phyloP scores from a whole-genome alignment of 1,140 invertebrate species.

The Atta colombica region DNA sequence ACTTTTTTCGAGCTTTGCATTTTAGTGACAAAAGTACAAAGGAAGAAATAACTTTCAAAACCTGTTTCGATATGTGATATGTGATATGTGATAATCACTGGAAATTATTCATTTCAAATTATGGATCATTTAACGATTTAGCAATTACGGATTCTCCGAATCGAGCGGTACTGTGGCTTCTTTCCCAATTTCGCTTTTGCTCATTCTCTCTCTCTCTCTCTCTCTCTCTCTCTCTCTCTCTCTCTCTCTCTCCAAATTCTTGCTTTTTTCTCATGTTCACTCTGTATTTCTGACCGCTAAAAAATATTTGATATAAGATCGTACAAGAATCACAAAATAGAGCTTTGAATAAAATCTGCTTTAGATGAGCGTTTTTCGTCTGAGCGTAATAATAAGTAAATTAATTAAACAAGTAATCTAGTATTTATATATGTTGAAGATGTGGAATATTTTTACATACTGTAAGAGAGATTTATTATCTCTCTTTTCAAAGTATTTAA shows the following conservation, averaged over 20 bases:
- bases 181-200: constrained; percentile 59
- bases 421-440: background rate
- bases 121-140: background rate
- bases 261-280: constrained; percentile 2
- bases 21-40: background rate
- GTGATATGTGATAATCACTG: background rate
- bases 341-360: constrained; percentile 46
- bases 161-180: constrained; percentile 78
- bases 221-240: constrained; percentile 20
- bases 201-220: constrained; percentile 35
- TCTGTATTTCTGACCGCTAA: constrained; percentile 62
- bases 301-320: constrained; percentile 68
- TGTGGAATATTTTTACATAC: constrained; percentile 21
- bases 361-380: constrained; percentile 23
- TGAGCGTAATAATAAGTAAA: background rate
- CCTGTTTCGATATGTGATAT: background rate
- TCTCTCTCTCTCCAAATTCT: background rate
- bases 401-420: constrained; percentile 42
- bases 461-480: constrained; percentile 18
- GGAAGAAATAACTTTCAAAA: background rate
- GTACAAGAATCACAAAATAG: constrained; percentile 64
- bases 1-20: background rate
- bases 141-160: constrained; percentile 60
- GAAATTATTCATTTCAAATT: background rate
- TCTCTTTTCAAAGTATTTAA: constrained; percentile 21